Evolutionary conservation across 2,113 vertebrate species (phyloP), one percentile per base, ranked within the genome.

Genomic region (Pangasianodon hypophthalmus): DNA sequence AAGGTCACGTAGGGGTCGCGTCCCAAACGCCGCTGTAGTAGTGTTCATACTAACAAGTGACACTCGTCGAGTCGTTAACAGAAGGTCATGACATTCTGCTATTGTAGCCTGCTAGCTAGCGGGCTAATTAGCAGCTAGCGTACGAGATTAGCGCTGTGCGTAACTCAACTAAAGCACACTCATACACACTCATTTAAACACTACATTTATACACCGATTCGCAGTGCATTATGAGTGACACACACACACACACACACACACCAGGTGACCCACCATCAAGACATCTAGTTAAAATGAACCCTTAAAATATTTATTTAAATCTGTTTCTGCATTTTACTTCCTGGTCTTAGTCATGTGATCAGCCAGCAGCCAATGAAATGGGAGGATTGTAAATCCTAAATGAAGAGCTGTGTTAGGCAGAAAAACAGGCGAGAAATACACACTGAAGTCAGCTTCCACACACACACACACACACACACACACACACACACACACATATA

Each of bases 201-300:
- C 26, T 32, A 69, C 64, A 69, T 69, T 69, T 69, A 32, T 69
- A 69, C n/a, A 71, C 67, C 4, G 9, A 10, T 9, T 67, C 62
- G 2, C 62, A 67, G 10, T 60, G 58, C 58, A 60, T 60, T 60
- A 8, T 60, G 58, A 21, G 21, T 60, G 24, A 60, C 46, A 46
- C 73, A 44, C 16, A 81, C 37, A 32, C 37, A 77, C 73, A 50
- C 32, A 79, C 81, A 87, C 73, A 90, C 84, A 86, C 62, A 29
- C 62, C 62, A 11, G 62, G 62, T 24, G 19, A 60, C 19, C 19
- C 5, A 60, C 58, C 29, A 67, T 67, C 62, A 46, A 46, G 46
- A 46, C 46, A 3, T 46, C 46, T 46, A 3, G 46, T 46, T 46
- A 64, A 64, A 64, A 29, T 29, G 9, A 7, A 64, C 7, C 24